phyloP scores from a whole-genome alignment of 2,797 vertebrate genomes.

The Muscicapa comitata region DNA sequence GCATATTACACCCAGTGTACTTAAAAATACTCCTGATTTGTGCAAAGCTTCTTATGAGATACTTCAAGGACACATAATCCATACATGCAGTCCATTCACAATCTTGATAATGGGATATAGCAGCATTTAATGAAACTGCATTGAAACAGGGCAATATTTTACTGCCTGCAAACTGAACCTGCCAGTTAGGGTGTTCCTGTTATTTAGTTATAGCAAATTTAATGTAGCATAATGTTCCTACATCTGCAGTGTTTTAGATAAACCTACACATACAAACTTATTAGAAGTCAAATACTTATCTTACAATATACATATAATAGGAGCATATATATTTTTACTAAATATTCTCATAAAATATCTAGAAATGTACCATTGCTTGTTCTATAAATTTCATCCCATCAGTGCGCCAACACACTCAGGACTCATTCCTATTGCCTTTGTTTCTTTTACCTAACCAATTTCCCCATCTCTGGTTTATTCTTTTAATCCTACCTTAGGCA shows the following conservation, averaged over 20 bases:
- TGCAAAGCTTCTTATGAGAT: background rate
- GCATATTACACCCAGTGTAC: background rate
- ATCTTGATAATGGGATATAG: background rate
- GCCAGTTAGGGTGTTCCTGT: background rate
- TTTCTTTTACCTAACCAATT: background rate
- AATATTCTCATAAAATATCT: background rate
- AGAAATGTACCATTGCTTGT: background rate
- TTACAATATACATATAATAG: background rate
- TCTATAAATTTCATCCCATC: background rate
- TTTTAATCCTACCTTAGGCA: background rate
- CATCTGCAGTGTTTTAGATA: conserved; percentile 8
- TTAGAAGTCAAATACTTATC: background rate
- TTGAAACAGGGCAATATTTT: background rate
- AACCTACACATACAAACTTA: background rate
- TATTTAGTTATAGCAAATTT: background rate
- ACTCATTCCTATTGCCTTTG: background rate
- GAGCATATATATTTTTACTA: background rate
- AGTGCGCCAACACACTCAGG: background rate
- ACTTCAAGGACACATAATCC: background rate
- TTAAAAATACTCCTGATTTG: background rate
- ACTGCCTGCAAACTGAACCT: background rate
- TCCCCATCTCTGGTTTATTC: background rate
- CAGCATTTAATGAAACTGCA: background rate
- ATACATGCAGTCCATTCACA: background rate
- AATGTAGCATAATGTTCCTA: background rate